Base-by-base conservation (phyloP, 2,888 invertebrate species). In the Arenicola marina region DNA sequence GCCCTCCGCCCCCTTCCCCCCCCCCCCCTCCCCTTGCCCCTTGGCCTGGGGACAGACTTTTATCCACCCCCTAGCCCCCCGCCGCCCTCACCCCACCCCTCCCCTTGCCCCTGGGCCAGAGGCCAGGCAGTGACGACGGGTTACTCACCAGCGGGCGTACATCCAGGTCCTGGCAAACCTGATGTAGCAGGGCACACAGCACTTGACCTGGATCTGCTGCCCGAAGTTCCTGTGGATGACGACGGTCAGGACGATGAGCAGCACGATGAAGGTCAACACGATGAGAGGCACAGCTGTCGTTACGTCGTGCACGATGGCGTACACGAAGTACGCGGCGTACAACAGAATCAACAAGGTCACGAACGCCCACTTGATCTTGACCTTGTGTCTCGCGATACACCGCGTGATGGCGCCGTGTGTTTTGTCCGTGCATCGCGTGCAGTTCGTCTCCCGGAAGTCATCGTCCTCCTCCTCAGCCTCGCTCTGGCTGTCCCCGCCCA, bases 311-410 rank as follows among this genome's bases (percentile, higher is more conserved):
- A 43, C 44, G 24, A 29, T n/a, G 21, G 62, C 62, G 31, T 34
- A 62, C 21, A 34, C 51, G 51, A 62, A 58, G 51, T 58, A 62
- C n/a, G 51, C 38, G 57, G 24, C 33, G 62, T 28, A 62, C 28
- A 38, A 32, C 11, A 62, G 29, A n/a, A 26, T 11, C 4, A 51
- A 34, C n/a, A 62, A 28, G 4, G 18, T 34, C 32, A 56, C 24
- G n/a, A 45, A 29, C 3, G 34, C 26, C 18, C 38, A 44, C 56
- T 61, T 61, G 46, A 61, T 31, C 26, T 21, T 48, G 7, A n/a
- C 48, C 15, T 24, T 48, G 26, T 48, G 48, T 11, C 48, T 7
- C 18, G 18, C 48, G 26, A 48, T n/a, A 29, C 21, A 34, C 21
- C 24, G 21, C 24, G n/a, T 24, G 38, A 34, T 11, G 24, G 56